Evolutionary conservation across 1,140 invertebrate genomes (phyloP).

Genomic region (Cecropterus lyciades): DNA sequence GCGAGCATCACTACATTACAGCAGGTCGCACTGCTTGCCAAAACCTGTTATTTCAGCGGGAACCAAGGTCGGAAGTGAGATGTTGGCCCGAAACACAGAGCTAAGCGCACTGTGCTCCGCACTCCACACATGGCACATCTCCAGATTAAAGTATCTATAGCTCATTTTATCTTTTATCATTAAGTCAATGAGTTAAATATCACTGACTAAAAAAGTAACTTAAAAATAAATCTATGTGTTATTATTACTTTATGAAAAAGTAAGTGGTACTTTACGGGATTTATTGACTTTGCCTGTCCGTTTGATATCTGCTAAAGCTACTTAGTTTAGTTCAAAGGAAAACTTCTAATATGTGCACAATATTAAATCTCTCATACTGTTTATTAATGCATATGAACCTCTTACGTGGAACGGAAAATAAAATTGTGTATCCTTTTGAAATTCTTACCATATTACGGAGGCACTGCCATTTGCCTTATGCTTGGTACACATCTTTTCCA

Average conservation of each 20-base stretch:
- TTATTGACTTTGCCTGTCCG: constrained; percentile 16
- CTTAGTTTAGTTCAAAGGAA: constrained; percentile 27
- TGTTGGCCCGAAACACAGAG: too few relatives aligned
- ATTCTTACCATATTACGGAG: constrained; percentile 33
- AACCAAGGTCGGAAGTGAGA: too few relatives aligned
- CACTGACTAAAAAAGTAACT: background rate
- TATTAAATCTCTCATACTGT: constrained; percentile 35
- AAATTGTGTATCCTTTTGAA: constrained; percentile 25
- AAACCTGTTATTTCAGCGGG: too few relatives aligned
- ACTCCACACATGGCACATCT: too few relatives aligned
- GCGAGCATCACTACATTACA: too few relatives aligned
- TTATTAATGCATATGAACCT: constrained; percentile 33
- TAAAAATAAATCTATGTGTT: background rate
- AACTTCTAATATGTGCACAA: constrained; percentile 27
- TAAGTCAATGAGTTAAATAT: background rate
- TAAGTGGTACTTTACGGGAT: constrained; percentile 4
- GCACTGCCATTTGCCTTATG: constrained; percentile 13
- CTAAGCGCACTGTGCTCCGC: too few relatives aligned
- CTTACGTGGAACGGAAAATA: constrained; percentile 25
- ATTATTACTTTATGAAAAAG: background rate
- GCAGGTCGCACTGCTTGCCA: too few relatives aligned
- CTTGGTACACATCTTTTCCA: background rate
- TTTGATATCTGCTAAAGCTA: constrained; percentile 19
- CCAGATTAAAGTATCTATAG: too few relatives aligned
- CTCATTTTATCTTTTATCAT: too few relatives aligned